Percentiles rank a stretch among this genome's conserved stretches.
Conservation (phyloP, 2,113 vertebrate species). For the Synchiropus splendidus region DNA sequence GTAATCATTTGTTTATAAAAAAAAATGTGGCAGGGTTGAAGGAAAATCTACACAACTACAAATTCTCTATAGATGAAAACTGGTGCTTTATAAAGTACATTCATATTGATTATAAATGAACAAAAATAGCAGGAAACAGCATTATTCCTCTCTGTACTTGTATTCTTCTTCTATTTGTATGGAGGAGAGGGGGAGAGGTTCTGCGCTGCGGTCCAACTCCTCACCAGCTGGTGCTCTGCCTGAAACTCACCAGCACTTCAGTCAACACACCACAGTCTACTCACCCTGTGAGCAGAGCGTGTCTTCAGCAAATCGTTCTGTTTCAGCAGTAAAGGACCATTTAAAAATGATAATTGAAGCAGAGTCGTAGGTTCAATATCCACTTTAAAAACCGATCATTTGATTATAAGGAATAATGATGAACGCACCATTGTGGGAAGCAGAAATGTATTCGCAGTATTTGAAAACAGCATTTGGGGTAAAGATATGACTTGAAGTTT, state of each 20-base stretch:
- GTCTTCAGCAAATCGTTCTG: too few relatives aligned
- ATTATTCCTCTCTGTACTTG: constrained; percentile 65
- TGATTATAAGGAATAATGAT: too few relatives aligned
- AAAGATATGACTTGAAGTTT: too few relatives aligned
- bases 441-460: too few relatives aligned
- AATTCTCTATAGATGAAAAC: constrained; percentile 60
- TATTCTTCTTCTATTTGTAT: constrained; percentile 68
- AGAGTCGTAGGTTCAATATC: too few relatives aligned
- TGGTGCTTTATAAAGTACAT: constrained; percentile 74
- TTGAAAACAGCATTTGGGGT: too few relatives aligned
- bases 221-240: constrained; percentile 33
- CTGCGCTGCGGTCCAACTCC: constrained; percentile 42
- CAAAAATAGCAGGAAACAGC: constrained; percentile 65
- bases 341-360: too few relatives aligned
- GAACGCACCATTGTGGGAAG: too few relatives aligned
- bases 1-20: constrained; percentile 68
- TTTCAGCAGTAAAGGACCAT: too few relatives aligned
- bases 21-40: constrained; percentile 70
- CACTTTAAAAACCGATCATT: too few relatives aligned
- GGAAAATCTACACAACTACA: constrained; percentile 64
- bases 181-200: constrained; percentile 51
- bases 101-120: constrained; percentile 68
- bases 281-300: too few relatives aligned
- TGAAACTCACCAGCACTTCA: constrained; percentile 36
- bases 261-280: background rate